Base-by-base conservation (phyloP, 2,113 vertebrate genomes). In the Pogonocichla stellata region DNA sequence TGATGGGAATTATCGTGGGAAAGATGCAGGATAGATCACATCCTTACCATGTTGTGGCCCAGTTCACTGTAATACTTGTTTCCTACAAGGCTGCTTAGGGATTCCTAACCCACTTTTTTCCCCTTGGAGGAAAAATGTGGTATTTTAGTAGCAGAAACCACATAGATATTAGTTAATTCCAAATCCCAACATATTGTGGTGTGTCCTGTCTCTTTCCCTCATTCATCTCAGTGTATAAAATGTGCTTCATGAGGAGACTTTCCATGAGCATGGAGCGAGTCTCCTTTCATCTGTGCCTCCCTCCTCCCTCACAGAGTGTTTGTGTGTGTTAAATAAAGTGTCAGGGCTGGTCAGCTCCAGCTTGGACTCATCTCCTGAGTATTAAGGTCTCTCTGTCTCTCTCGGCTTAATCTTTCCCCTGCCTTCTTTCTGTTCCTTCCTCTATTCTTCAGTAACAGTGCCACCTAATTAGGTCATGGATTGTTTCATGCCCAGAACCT, bases 391-490 rank as follows among this genome's bases (percentile, higher is more conserved):
- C 42, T 51, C 50, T 36, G 17, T 70, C 64, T 80, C 81, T 57
- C 34, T 57, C 0, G 1, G 48, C 43, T 45, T 86, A 19, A 56
- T 80, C 61, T 93, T 57, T 34, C 28, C 24, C 8, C n/a, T 89
- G 18, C 31, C 66, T 79, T 36, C 53, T 91, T 93, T 84, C 77
- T 75, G 25, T 73, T 93, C 80, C 47, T 91, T 86, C 65, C 43
- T 77, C 61, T 92, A 0, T 79, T 91, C 64, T 94, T 12, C 79
- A 70, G 38, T 51, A 80, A 57, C 82, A 90, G 64, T 90, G 61
- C 61, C 79, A 88, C 86, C 64, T 96, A 96, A 97, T 96, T 95
- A 97, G 96, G 94, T 94, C 94, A 92, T 58, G 67, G 77, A 58
- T 95, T 97, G 96, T 94, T 94, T 91, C 92, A 88, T 71, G 47